Conservation (phyloP, 1,140 invertebrate species). For the Drosophila nebulosa region DNA sequence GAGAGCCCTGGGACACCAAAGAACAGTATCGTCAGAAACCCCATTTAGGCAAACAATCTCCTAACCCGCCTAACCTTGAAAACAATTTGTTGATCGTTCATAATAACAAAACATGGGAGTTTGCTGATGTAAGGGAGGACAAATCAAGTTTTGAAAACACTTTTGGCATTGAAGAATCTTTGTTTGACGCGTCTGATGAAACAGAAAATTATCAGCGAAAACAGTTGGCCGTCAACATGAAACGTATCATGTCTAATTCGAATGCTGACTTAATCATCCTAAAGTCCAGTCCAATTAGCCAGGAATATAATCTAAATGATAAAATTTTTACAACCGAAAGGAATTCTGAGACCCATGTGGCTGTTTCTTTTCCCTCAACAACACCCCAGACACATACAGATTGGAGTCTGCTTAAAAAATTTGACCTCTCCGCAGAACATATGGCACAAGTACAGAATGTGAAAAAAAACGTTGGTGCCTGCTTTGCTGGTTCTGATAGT, state of each 20-base stretch:
- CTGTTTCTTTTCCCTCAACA: not conserved
- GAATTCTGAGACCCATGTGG: constrained; percentile 13
- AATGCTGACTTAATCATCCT: constrained; percentile 32
- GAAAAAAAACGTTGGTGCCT: constrained; percentile 82
- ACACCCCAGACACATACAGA: constrained; percentile 73
- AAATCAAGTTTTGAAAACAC: constrained; percentile 25
- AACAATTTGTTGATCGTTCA: constrained; percentile 71
- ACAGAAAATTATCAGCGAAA: constrained; percentile 74
- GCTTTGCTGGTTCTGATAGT: constrained; percentile 87
- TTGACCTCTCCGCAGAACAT: constrained; percentile 69
- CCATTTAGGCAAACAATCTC: constrained; percentile 12
- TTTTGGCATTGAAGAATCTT: constrained; percentile 63
- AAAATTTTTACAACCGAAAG: constrained; percentile 53
- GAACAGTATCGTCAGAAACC: constrained; percentile 59
- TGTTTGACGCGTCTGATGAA: constrained; percentile 64
- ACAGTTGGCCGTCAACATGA: constrained; percentile 76
- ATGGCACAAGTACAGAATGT: constrained; percentile 59
- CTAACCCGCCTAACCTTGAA: constrained; percentile 63
- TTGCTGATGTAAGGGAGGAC: constrained; percentile 45
- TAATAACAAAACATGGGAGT: constrained; percentile 58
- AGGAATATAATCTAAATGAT: constrained; percentile 37
- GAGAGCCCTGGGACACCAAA: constrained; percentile 49
- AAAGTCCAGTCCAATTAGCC: constrained; percentile 24
- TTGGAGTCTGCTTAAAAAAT: constrained; percentile 73
- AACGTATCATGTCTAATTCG: constrained; percentile 77